Evolutionary conservation across 2,797 vertebrate genomes (phyloP).

Genomic region (Anniella stebbinsi): DNA sequence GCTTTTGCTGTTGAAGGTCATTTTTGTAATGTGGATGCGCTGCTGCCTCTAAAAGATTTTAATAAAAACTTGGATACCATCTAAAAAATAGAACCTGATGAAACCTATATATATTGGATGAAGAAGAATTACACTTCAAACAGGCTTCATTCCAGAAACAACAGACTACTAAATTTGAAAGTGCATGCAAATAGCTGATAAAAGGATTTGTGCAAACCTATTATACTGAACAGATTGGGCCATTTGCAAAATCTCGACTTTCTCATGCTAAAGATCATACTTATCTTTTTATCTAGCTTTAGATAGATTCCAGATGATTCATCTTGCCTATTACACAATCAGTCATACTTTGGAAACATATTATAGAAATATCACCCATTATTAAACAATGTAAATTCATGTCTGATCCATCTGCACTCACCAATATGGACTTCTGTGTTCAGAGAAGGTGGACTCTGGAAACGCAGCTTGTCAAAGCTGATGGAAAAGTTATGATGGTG

Average conservation of each 20-base stretch:
- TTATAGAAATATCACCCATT: constrained; percentile 35
- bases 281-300: background rate
- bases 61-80: background rate
- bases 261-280: background rate
- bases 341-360: constrained; percentile 28
- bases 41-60: background rate
- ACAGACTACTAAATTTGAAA: background rate
- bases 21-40: too few species aligned
- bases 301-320: background rate
- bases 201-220: background rate
- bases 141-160: constrained; percentile 11
- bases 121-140: background rate
- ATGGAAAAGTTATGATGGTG: constrained; percentile 52
- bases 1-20: background rate
- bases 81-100: background rate
- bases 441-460: constrained; percentile 20
- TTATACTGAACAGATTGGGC: background rate
- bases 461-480: constrained; percentile 38
- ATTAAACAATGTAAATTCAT: constrained; percentile 26
- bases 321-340: background rate
- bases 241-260: constrained; percentile 48
- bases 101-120: background rate
- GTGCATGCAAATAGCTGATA: background rate
- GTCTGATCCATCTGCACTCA: constrained; percentile 38
- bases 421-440: constrained; percentile 10